phyloP scores from a whole-genome alignment of 2,797 vertebrate species.

The Pagetopsis macropterus region DNA sequence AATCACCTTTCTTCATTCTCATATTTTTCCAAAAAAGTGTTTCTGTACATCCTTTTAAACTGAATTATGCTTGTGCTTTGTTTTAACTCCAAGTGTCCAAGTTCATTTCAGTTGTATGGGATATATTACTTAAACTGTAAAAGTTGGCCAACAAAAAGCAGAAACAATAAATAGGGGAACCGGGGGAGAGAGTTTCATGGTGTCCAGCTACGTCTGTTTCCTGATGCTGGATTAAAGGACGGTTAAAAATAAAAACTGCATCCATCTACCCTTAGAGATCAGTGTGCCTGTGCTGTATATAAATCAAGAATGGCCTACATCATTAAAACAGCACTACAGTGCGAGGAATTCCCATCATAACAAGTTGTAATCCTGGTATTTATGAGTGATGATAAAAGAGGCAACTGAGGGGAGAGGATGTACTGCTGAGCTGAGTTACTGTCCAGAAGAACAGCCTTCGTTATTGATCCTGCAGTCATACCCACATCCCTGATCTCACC shows the following conservation, averaged over 20 bases:
- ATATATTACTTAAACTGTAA: too few species aligned
- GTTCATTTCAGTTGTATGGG: too few species aligned
- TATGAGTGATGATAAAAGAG: conserved; percentile 52
- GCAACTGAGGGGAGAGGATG: conserved; percentile 39
- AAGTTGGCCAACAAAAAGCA: too few species aligned
- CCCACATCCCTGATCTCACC: conserved; percentile 21
- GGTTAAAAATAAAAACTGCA: not conserved
- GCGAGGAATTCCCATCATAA: conserved; percentile 32
- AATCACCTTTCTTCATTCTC: too few species aligned
- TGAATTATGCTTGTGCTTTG: too few species aligned
- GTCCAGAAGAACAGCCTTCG: conserved; percentile 30
- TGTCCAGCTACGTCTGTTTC: not conserved
- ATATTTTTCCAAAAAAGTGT: too few species aligned
- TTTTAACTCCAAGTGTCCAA: too few species aligned
- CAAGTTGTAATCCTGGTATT: conserved; percentile 42
- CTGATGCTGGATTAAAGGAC: not conserved
- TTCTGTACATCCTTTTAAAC: too few species aligned
- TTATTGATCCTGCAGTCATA: conserved; percentile 52
- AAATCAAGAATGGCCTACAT: conserved; percentile 44
- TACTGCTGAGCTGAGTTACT: conserved; percentile 51
- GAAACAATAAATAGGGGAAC: too few species aligned
- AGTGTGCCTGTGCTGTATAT: conserved; percentile 12
- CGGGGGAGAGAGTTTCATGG: not conserved
- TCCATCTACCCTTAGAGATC: conserved; percentile 24
- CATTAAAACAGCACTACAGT: conserved; percentile 51